These are phyloP conservation scores for Myiopsitta monachus DNA, from an alignment of 2,113 vertebrate species.

Conservation along the genomic window DNA sequence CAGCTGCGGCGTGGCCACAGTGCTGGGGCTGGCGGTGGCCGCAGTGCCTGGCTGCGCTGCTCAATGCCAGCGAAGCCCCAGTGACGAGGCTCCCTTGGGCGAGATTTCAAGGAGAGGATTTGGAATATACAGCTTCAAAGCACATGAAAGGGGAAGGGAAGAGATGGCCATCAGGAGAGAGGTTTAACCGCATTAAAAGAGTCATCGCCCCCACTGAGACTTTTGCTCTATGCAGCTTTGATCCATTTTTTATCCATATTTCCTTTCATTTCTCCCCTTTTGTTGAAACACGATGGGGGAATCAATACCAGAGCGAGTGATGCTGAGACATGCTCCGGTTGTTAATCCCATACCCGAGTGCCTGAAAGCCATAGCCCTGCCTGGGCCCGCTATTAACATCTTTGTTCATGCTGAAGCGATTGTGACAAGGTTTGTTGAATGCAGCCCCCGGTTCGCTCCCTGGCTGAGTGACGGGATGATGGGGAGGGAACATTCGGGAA, in stretches of 20 bases:
- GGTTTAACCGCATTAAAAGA: conserved; percentile 52
- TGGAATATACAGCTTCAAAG: conserved; percentile 44
- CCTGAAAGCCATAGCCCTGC: not conserved
- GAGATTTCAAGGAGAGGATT: not conserved
- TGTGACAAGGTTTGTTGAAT: not conserved
- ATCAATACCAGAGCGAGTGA: conserved; percentile 13
- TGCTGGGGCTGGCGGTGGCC: not conserved
- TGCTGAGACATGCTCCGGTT: conserved; percentile 24
- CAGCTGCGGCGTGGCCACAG: not conserved
- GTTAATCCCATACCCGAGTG: not conserved
- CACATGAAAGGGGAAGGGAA: conserved; percentile 1
- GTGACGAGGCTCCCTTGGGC: not conserved
- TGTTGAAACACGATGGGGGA: not conserved
- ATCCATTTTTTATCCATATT: conserved; percentile 67
- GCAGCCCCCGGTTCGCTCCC: fast-evolving
- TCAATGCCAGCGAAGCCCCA: not conserved
- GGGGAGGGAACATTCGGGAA: not conserved
- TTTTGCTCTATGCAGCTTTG: conserved; percentile 38
- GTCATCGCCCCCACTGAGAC: conserved; percentile 17
- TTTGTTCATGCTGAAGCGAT: fast-evolving
- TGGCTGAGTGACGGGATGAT: not conserved
- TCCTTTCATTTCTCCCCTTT: conserved; percentile 63
- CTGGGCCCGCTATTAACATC: fast-evolving
- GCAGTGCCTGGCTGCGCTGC: not conserved
- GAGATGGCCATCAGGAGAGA: conserved; percentile 38